Evolutionary conservation across 1,140 invertebrate genomes (phyloP).

Genomic region (Mylabris phalerata): DNA sequence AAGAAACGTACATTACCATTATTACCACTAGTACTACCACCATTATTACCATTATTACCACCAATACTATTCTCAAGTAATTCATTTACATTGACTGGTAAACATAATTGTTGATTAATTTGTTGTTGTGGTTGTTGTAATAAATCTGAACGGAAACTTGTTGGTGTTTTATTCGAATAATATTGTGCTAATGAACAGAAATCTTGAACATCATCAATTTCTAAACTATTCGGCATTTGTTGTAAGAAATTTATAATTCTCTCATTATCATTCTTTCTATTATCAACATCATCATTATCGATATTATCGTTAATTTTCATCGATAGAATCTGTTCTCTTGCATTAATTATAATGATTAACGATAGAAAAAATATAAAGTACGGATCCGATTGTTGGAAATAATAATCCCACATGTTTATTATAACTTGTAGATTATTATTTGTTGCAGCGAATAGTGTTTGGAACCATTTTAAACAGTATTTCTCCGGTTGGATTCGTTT

Average conservation of each 20-base stretch:
- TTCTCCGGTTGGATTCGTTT: conserved; percentile 88
- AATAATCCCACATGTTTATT: conserved; percentile 93
- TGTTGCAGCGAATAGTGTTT: conserved; percentile 79
- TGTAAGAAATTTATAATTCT: conserved; percentile 63
- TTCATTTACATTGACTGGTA: conserved; percentile 86
- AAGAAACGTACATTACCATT: conserved; percentile 79
- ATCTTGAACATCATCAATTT: conserved; percentile 92
- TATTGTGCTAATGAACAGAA: conserved; percentile 94
- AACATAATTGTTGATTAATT: conserved; percentile 84
- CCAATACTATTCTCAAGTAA: conserved; percentile 60
- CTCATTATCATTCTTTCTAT: conserved; percentile 30
- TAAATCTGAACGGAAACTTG: conserved; percentile 76
- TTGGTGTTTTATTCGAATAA: conserved; percentile 86
- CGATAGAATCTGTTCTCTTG: conserved; percentile 80
- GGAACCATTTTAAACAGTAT: conserved; percentile 88
- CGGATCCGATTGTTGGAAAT: conserved; percentile 93
- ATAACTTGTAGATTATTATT: conserved; percentile 78
- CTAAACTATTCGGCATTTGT: conserved; percentile 75
- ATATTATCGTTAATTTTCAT: conserved; percentile 60
- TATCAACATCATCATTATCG: conserved; percentile 39
- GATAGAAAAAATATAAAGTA: conserved; percentile 95
- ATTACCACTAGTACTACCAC: conserved; percentile 49
- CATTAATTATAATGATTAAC: conserved; percentile 93
- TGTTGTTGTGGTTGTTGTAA: conserved; percentile 33
- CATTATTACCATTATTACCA: conserved; percentile 49